Conservation (phyloP, 1,140 invertebrate species). For the Euwallacea similis region DNA sequence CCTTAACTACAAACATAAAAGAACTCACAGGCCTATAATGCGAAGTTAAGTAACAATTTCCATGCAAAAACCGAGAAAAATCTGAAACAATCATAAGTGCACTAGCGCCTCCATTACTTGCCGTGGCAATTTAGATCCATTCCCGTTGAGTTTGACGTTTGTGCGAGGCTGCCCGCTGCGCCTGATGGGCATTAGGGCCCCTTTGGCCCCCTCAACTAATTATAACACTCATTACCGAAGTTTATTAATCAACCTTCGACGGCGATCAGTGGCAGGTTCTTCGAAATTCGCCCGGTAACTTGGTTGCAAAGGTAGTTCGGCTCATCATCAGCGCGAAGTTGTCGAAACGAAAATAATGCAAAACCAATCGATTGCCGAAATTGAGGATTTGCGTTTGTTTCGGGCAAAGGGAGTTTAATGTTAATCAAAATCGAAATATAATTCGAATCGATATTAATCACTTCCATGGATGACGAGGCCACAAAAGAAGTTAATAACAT, state of each 20-base stretch:
- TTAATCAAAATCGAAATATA: constrained; percentile 24
- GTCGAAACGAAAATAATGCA: background rate
- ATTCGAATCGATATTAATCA: constrained; percentile 40
- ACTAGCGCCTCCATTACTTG: no score
- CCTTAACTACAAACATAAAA: no score
- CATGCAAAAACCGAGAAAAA: no score
- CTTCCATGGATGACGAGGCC: constrained; percentile 22
- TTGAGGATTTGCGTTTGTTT: background rate
- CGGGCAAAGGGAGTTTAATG: background rate
- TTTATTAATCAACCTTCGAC: constrained; percentile 54
- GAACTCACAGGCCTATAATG: no score
- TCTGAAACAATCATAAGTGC: no score
- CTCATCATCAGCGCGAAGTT: background rate
- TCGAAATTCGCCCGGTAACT: background rate
- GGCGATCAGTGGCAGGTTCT: constrained; percentile 40
- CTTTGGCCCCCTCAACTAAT: constrained; percentile 48
- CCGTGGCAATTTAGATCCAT: background rate
- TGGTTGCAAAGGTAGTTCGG: background rate
- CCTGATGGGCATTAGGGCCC: constrained; percentile 38
- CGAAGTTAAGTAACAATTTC: no score
- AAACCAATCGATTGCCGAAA: background rate
- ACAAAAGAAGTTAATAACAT: constrained; percentile 43
- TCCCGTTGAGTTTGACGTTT: constrained; percentile 19
- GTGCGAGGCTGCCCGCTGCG: constrained; percentile 37
- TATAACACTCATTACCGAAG: constrained; percentile 54